Evolutionary conservation across 1,140 invertebrate species (phyloP), one percentile per base, ranked within the genome.

Genomic region (Trichonephila clavipes): DNA sequence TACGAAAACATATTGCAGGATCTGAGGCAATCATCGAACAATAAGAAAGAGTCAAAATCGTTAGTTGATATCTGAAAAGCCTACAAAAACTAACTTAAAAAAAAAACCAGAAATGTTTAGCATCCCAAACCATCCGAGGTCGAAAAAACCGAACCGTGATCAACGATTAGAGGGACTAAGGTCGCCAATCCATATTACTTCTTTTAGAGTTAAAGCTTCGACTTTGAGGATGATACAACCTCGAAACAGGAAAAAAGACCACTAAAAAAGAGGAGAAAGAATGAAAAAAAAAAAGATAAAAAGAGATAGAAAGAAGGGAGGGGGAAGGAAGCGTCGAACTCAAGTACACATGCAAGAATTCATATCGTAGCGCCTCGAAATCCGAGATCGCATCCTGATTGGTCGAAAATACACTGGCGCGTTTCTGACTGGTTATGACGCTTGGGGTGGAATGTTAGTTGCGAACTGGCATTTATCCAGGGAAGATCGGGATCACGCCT

Each of bases 391-490:
- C 83, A 58, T 61, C 24, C 83, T 59, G 51, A 85, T 61, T 85
- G 83, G 83, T 7, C 83, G 83, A 85, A 85, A 85, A 85, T 85
- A 58, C 58, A 28, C 21, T 61, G 83, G 83, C n/a, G 83, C 83
- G 51, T 51, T 85, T 85, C 83, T 85, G 83, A 85, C 83, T 85
- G 83, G 83, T 61, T 85, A 61, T 59, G 83, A 59, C 58, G 83
- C 83, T 85, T n/a, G 21, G 83, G 40, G 21, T 85, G 51, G 83
- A 59, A 61, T 85, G 44, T 85, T 85, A 85, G 83, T 85, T 85
- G 83, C 58, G 83, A 85, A 85, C 58, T 85, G 83, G 83, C 83
- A 61, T 34, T 85, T 85, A 61, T 85, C 83, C 83, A 61, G 24
- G 51, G 58, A 61, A 85, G 83, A 59, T 24, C 83, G 51, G 83